These are phyloP conservation scores for Abrostola triplasia DNA, from an alignment of 2,888 invertebrate genomes.

Conservation along the genomic window DNA sequence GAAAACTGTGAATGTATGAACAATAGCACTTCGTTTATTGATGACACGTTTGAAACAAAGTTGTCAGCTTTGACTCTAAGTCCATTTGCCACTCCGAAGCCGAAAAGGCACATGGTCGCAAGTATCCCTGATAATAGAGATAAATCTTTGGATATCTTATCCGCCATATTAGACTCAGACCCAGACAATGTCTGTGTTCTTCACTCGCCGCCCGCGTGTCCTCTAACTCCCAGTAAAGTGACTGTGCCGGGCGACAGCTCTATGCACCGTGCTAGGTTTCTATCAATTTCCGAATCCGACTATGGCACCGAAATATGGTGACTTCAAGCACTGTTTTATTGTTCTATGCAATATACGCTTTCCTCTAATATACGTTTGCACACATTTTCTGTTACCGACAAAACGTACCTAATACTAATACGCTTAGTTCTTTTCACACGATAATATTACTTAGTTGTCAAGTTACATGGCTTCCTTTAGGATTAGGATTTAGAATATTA, in stretches of 20 bases:
- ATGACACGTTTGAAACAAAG: slow-evolving; percentile 78
- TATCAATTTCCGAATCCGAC: slow-evolving; percentile 89
- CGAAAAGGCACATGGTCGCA: slow-evolving; percentile 80
- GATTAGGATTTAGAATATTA: slow-evolving; percentile 10
- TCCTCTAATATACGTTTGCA: slow-evolving; percentile 14
- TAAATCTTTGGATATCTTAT: slow-evolving; percentile 79
- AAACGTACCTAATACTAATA: slow-evolving; percentile 35
- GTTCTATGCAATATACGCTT: slow-evolving; percentile 21
- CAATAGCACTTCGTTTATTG: slow-evolving; percentile 65
- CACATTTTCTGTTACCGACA: slow-evolving; percentile 44
- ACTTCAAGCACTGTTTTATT: slow-evolving; percentile 59
- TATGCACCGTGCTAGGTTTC: slow-evolving; percentile 90
- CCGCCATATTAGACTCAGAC: slow-evolving; percentile 85
- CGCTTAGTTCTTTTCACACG: slow-evolving; percentile 42
- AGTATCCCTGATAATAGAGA: slow-evolving; percentile 78
- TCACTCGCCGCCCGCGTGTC: slow-evolving; percentile 83
- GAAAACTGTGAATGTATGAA: slow-evolving; percentile 74
- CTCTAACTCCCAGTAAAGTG: slow-evolving; percentile 87
- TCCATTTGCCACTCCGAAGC: slow-evolving; percentile 80
- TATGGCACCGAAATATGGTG: slow-evolving; percentile 94
- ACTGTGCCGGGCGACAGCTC: slow-evolving; percentile 89
- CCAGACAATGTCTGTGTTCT: slow-evolving; percentile 80
- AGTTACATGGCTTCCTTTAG: slow-evolving; percentile 19
- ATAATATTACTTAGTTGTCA: slow-evolving; percentile 22
- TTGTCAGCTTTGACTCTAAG: slow-evolving; percentile 81